Base-by-base conservation (phyloP, 2,113 vertebrate species). In the Malaclemys terrapin region DNA sequence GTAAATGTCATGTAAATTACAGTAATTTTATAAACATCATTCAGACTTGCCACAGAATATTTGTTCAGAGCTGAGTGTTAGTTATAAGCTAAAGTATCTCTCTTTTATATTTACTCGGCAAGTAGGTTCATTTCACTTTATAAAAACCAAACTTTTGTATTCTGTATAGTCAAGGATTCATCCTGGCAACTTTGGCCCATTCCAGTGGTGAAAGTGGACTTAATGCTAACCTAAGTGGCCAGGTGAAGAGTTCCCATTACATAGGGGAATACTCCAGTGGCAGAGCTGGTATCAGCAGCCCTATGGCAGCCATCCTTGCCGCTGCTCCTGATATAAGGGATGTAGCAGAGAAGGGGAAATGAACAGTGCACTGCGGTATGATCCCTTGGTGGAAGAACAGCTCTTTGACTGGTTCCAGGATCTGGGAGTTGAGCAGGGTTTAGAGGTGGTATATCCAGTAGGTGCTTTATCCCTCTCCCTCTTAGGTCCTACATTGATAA, bases 401-500 rank as follows among this genome's bases (percentile, higher is more conserved):
- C 29, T 59, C 72, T 89, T 85, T 38, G 54, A 16, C 52, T 76
- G 35, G 24, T 45, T 35, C 42, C 35, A 42, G 78, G 29, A 76
- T 35, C 0, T 1, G 1, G n/a, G 76, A 62, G 25, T 25, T 24
- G 38, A 90, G n/a, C 4, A 35, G 17, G 72, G 0, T 0, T 12
- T 19, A 1, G 1, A 52, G 54, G 27, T 56, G 59, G 80, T 38
- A 9, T 72, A 57, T 93, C 14, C 50, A 50, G 14, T 14, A 75
- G 10, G 57, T 31, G 3, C 62, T 88, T 42, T 92, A n/a, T 72
- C 45, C 12, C 75, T 27, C 24, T 79, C 65, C 62, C 56, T 79
- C 87, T 84, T 27, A n/a, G n/a, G 13, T 52, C 53, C 1, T 82
- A 86, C 72, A 22, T 75, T 1, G 1, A 5, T 62, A 53, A 22